phyloP scores from a whole-genome alignment of 2,888 invertebrate genomes.

The Panopea generosa region DNA sequence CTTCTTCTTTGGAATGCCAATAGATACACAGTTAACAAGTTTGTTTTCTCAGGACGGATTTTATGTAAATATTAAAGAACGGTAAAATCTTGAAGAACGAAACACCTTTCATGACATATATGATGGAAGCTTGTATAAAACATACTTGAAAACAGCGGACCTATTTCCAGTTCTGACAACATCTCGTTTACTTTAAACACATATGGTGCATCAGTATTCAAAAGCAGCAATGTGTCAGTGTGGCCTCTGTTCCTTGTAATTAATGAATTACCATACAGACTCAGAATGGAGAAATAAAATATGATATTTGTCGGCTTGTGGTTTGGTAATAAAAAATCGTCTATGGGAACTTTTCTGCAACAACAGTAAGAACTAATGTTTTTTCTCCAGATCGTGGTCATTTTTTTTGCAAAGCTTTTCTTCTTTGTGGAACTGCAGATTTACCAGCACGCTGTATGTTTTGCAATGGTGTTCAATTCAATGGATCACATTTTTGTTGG shows the following conservation, averaged over 20 bases:
- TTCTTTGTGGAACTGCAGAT: slow-evolving; percentile 59
- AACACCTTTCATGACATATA: slow-evolving; percentile 27
- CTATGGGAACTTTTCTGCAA: slow-evolving; percentile 23
- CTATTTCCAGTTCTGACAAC: too few relatives aligned
- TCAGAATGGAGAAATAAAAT: slow-evolving; percentile 20
- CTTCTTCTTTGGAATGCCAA: slow-evolving; percentile 41
- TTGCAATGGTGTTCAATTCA: slow-evolving; percentile 52
- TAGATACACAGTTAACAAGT: slow-evolving; percentile 18
- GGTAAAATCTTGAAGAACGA: slow-evolving; percentile 6
- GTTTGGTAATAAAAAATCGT: slow-evolving; percentile 19
- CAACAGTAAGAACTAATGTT: slow-evolving; percentile 7
- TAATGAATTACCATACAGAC: slow-evolving; percentile 24
- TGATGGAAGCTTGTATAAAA: slow-evolving; percentile 21
- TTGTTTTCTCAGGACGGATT: slow-evolving; percentile 17
- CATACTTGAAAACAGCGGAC: too few relatives aligned
- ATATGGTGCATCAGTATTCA: slow-evolving; percentile 57
- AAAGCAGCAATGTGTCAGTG: slow-evolving; percentile 26
- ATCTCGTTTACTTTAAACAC: slow-evolving; percentile 28
- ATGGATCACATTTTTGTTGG: slow-evolving; percentile 51
- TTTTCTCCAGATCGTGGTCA: not conserved
- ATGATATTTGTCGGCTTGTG: slow-evolving; percentile 27
- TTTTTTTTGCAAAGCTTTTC: slow-evolving; percentile 1
- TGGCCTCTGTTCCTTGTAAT: slow-evolving; percentile 46
- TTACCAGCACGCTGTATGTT: slow-evolving; percentile 58
- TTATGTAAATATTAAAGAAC: slow-evolving; percentile 16